A percentile compares a stretch with the other conserved stretches of the same genome.
Evolutionary conservation across 2,113 vertebrate genomes (phyloP).

Genomic region (Pituophis catenifer): DNA sequence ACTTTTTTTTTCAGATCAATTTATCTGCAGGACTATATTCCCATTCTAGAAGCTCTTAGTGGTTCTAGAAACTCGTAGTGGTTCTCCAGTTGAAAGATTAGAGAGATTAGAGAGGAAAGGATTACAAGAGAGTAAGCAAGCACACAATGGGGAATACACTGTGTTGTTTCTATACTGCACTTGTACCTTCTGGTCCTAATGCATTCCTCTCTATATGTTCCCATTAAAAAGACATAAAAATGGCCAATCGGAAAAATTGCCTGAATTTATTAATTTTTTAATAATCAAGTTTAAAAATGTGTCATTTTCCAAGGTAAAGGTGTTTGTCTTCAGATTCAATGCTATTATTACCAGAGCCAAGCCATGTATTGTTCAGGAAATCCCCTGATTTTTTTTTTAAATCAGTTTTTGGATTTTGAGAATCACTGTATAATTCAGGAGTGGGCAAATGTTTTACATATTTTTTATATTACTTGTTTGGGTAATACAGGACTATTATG

Average conservation of each 20-base stretch:
- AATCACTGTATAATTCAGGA: background rate
- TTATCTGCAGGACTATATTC: background rate
- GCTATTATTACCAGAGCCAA: background rate
- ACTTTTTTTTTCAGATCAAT: background rate
- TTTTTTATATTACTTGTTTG: background rate
- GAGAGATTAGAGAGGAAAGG: background rate
- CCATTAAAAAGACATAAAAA: background rate
- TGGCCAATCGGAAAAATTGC: background rate
- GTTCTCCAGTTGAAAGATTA: background rate
- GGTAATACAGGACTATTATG: background rate
- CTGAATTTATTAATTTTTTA: background rate
- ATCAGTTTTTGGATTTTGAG: background rate
- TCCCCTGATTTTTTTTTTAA: background rate
- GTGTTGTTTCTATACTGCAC: background rate
- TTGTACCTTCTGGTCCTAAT: background rate
- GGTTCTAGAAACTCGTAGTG: background rate
- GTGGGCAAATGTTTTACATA: background rate
- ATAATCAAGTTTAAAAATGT: background rate
- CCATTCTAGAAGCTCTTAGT: background rate
- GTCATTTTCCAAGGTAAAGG: background rate
- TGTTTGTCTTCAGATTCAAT: background rate
- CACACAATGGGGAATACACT: background rate
- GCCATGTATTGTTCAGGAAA: too few relatives aligned
- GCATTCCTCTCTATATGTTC: background rate
- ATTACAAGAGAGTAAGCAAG: background rate